These are phyloP conservation scores for Sebastes aleutianus DNA, from an alignment of 2,797 vertebrate genomes.

Conservation along the genomic window DNA sequence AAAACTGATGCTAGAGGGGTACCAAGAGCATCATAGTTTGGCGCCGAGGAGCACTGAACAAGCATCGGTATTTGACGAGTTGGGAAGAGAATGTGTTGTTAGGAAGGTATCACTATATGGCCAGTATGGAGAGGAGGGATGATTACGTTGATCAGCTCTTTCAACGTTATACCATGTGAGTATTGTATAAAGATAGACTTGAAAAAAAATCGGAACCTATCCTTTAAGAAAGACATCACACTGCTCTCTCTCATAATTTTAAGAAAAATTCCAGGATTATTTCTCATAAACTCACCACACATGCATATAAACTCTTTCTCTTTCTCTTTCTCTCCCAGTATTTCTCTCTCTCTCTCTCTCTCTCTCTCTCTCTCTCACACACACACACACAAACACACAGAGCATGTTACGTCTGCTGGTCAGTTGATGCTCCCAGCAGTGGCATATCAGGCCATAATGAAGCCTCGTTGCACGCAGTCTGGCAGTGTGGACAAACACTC, in stretches of 20 bases:
- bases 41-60: accelerated
- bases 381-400: background rate
- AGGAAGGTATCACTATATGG: too few species aligned
- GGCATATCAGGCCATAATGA: constrained; percentile 67
- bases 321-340: background rate
- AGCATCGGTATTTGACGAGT: too few species aligned
- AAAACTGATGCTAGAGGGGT: too few species aligned
- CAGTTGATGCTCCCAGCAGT: constrained; percentile 62
- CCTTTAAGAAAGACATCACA: background rate
- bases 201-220: background rate
- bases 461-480: constrained; percentile 65
- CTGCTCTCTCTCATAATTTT: background rate
- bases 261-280: background rate
- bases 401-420: constrained; percentile 36
- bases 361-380: background rate
- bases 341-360: background rate
- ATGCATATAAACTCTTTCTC: background rate
- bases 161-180: background rate
- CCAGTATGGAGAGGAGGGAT: too few species aligned
- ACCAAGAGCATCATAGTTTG: too few species aligned
- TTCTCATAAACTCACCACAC: background rate
- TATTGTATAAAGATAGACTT: background rate
- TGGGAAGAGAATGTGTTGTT: too few species aligned
- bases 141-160: background rate
- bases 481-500: constrained; percentile 66